Evolutionary conservation across 2,113 vertebrate species (phyloP).

Genomic region (Oryzias celebensis): DNA sequence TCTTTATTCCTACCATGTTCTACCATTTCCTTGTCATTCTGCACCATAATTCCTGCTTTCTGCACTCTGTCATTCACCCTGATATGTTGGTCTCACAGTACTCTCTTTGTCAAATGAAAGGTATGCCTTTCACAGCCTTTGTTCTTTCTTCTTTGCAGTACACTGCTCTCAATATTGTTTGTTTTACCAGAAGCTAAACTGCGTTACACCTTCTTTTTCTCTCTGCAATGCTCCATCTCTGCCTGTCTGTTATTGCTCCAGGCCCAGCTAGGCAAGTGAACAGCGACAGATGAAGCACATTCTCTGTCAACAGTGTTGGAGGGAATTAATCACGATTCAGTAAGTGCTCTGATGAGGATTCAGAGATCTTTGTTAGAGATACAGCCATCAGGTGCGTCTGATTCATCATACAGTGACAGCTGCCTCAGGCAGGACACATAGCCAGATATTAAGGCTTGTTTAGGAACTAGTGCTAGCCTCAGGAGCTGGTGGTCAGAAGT

Average conservation of each 20-base stretch:
- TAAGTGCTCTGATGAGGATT: conserved; percentile 93
- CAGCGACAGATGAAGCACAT: conserved; percentile 85
- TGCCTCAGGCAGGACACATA: conserved; percentile 78
- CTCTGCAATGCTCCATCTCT: conserved; percentile 54
- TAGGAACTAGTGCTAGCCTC: conserved; percentile 57
- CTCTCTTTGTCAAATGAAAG: conserved; percentile 73
- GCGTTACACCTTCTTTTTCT: conserved; percentile 55
- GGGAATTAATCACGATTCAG: conserved; percentile 92
- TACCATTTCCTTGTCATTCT: conserved; percentile 51
- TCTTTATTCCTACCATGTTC: conserved; percentile 59
- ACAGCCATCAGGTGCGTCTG: conserved; percentile 89
- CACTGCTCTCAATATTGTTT: conserved; percentile 77
- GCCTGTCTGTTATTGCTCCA: conserved; percentile 71
- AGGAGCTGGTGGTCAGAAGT: conserved; percentile 55
- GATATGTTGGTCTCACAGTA: conserved; percentile 50
- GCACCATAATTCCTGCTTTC: conserved; percentile 49
- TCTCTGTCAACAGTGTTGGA: conserved; percentile 87
- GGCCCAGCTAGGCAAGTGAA: conserved; percentile 80
- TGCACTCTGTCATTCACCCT: conserved; percentile 23
- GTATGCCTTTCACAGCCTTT: conserved; percentile 60
- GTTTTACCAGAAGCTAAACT: conserved; percentile 78
- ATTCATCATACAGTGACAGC: conserved; percentile 87
- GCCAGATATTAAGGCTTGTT: conserved; percentile 75
- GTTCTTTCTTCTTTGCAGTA: conserved; percentile 60
- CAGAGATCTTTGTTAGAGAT: conserved; percentile 91